Percentiles rank a stretch among this genome's conserved stretches.
Conservation (phyloP, 1,140 invertebrate genomes). For the Dufourea novaeangliae region DNA sequence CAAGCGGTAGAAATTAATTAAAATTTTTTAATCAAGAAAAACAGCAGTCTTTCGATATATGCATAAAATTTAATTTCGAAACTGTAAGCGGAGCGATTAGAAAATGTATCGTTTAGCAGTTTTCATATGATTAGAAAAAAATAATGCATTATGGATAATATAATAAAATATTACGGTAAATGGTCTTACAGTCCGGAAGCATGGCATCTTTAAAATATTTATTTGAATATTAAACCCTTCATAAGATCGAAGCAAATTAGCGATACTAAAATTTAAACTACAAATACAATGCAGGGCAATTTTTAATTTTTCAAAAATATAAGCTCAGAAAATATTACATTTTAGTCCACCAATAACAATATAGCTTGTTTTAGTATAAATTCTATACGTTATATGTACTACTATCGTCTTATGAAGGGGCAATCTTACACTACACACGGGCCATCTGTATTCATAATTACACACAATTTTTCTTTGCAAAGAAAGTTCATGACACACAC, state of each 20-base stretch:
- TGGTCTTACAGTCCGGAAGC: conserved; percentile 28
- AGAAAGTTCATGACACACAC: too few species aligned
- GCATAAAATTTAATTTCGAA: not conserved
- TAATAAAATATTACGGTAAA: not conserved
- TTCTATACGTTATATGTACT: not conserved
- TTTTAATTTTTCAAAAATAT: not conserved
- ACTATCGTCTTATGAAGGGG: not conserved
- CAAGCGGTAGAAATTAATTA: not conserved
- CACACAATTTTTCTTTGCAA: not conserved
- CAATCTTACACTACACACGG: conserved; percentile 10
- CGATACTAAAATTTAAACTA: not conserved
- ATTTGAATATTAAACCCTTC: not conserved
- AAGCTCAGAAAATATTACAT: not conserved
- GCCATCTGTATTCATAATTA: not conserved
- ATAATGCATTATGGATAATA: not conserved
- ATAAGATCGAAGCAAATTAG: not conserved
- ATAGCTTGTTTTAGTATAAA: not conserved
- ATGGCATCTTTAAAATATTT: not conserved
- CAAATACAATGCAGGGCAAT: not conserved
- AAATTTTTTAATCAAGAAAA: not conserved
- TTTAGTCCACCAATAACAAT: not conserved
- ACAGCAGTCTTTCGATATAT: not conserved
- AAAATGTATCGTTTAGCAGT: conserved; percentile 5
- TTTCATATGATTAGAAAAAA: not conserved
- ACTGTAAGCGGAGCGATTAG: conserved; percentile 10